phyloP scores from a whole-genome alignment of 2,888 invertebrate genomes.

The Platynereis dumerilii region DNA sequence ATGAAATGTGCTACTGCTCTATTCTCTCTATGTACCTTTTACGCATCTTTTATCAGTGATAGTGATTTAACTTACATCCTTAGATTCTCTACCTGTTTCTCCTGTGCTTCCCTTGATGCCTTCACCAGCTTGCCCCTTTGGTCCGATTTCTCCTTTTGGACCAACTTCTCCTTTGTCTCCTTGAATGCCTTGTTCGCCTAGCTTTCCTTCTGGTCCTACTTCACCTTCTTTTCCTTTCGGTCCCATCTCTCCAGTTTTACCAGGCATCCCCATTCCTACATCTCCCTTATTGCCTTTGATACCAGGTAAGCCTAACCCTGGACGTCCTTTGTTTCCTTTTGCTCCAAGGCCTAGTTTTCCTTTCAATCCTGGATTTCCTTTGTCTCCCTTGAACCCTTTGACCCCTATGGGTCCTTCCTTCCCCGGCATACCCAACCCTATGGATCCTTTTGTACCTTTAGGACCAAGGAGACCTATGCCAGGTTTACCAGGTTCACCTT shows the following conservation, averaged over 20 bases:
- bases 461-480: background rate
- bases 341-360: conserved; percentile 7
- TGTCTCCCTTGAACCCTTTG: conserved; percentile 29
- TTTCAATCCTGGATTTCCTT: conserved; percentile 28
- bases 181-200: conserved; percentile 19
- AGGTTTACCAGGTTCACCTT: conserved; percentile 5
- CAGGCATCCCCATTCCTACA: conserved; percentile 24
- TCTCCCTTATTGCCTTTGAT: conserved; percentile 40
- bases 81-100: conserved; percentile 11
- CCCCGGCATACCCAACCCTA: conserved; percentile 17
- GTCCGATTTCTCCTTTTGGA: conserved; percentile 25
- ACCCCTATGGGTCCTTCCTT: conserved; percentile 25
- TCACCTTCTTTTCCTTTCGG: conserved; percentile 10
- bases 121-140: conserved; percentile 24
- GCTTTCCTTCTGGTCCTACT: conserved; percentile 5
- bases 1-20: background rate
- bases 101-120: conserved; percentile 16
- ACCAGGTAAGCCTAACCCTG: conserved; percentile 27
- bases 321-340: conserved; percentile 39
- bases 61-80: background rate
- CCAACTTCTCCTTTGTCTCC: conserved; percentile 20
- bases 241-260: conserved; percentile 1
- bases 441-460: conserved; percentile 12
- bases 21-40: background rate
- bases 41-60: background rate